Evolutionary conservation across 2,888 invertebrate species (phyloP), one percentile per base, ranked within the genome.

Genomic region (Sicus ferrugineus): DNA sequence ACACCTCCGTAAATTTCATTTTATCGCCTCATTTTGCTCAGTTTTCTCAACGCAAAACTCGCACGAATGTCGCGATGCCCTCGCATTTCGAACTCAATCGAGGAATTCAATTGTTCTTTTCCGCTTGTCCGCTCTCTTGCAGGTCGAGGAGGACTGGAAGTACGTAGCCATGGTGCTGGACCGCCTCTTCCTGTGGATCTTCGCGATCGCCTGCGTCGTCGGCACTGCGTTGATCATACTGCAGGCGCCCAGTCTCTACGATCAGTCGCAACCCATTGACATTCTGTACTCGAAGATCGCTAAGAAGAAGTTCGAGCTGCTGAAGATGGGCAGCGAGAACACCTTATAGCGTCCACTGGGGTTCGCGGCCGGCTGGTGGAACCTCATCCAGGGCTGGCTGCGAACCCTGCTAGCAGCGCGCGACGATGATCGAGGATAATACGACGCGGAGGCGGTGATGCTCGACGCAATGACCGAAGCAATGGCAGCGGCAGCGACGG

Each of bases 131-230:
- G 50, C 50, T 21, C 4, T 50, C 59, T 76, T 86, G 2, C 86
- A 95, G 95, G 94, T 96, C 80, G 94, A 94, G 86, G 96, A 97
- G 87, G 98, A 98, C 87, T 98, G 98, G 98, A 97, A 97, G 86
- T 98, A 96, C 88, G 96, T 98, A 71, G 92, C 92, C 69, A 84
- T 97, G 96, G 97, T 98, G 75, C 89, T 98, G 85, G 98, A 98
- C 87, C 90, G 98, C 80, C 90, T 98, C 80, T 98, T 98, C 88
- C 90, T 98, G 78, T 96, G 96, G 91, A 91, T 95, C 80, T 98
- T 98, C 88, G 94, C 97, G 83, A 89, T 96, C 84, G 95, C 96
- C 76, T 97, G 97, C 86, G 89, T 97, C 74, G 87, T 95, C 72
- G 97, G 97, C 75, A 97, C 95, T 72, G 92, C 92, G 71, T 88